Base-by-base conservation (phyloP, 2,888 invertebrate species). In the Boloria euphrosyne region DNA sequence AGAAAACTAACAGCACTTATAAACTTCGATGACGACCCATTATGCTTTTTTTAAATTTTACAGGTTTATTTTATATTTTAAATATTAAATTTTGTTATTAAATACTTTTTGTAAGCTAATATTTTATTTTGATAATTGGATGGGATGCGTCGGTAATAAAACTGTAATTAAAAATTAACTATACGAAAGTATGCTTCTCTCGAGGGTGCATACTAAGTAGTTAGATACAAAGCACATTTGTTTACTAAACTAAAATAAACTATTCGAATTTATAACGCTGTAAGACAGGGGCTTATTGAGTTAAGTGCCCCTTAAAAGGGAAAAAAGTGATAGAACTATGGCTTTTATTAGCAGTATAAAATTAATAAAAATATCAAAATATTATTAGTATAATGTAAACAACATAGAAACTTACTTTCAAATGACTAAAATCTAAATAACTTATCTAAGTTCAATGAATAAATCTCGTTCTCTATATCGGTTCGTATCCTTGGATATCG, bases 91-190 rank as follows among this genome's bases (percentile, higher is more conserved):
- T 50, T 43, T 22, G 22, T 22, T 22, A 22, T 22, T 49, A 31
- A 57, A 52, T 50, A 44, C 65, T 16, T 62, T 43, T 68, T 61
- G 18, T 49, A 38, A 78, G 76, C 78, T 59, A 83, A 86, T 87
- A 86, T 89, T 70, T 85, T 89, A 84, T 87, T 86, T 83, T 73
- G 75, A 82, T 90, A 92, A 90, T 90, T 90, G 88, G 89, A 86
- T 88, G 84, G 90, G 89, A 87, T 82, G 89, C 80, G 82, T 79
- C 78, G 78, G 88, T 92, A 89, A 89, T 91, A 91, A 91, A 91
- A 91, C 81, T 86, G 89, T 91, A 89, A 91, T 92, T 92, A 91
- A 91, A 91, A 90, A 89, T 90, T 89, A 89, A 90, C 89, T 86
- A 89, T 89, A 85, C 88, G 82, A 87, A 89, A 84, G 83, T 80